Conservation (phyloP, 2,888 invertebrate species). For the Unio pictorum region DNA sequence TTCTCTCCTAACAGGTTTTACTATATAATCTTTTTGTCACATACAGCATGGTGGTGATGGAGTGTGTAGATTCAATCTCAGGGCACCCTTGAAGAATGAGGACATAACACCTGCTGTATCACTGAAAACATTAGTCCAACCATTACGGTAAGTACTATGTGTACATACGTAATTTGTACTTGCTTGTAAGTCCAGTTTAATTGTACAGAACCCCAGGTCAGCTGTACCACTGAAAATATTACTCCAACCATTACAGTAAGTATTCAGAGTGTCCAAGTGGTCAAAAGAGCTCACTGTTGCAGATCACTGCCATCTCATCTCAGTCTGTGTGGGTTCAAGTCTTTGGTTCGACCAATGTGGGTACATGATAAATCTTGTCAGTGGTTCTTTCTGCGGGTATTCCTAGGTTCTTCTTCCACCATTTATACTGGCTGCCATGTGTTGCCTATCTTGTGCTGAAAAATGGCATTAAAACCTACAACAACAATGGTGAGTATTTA, state of each 20-base stretch:
- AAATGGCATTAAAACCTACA: too few relatives aligned
- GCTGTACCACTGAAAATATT: background rate
- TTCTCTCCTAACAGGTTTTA: background rate
- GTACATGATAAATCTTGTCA: too few relatives aligned
- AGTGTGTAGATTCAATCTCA: conserved; percentile 81
- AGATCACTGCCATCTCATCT: too few relatives aligned
- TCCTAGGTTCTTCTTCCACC: too few relatives aligned
- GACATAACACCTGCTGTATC: conserved; percentile 84
- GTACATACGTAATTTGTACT: background rate
- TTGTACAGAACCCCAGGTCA: too few relatives aligned
- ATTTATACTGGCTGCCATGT: too few relatives aligned
- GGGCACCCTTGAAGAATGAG: conserved; percentile 80
- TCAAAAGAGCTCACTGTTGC: too few relatives aligned
- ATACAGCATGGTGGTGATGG: conserved; percentile 82
- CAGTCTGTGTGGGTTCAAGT: too few relatives aligned
- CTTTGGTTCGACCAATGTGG: too few relatives aligned
- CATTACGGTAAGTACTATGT: conserved; percentile 50
- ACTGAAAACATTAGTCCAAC: conserved; percentile 73
- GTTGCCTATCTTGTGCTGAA: too few relatives aligned
- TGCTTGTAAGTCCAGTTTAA: background rate
- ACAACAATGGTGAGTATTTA: too few relatives aligned
- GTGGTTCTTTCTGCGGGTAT: too few relatives aligned
- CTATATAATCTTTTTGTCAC: background rate
- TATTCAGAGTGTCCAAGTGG: background rate
- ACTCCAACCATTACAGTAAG: background rate